Evolutionary conservation across 2,113 vertebrate genomes (phyloP).

Genomic region (human (Homo sapiens)): DNA sequence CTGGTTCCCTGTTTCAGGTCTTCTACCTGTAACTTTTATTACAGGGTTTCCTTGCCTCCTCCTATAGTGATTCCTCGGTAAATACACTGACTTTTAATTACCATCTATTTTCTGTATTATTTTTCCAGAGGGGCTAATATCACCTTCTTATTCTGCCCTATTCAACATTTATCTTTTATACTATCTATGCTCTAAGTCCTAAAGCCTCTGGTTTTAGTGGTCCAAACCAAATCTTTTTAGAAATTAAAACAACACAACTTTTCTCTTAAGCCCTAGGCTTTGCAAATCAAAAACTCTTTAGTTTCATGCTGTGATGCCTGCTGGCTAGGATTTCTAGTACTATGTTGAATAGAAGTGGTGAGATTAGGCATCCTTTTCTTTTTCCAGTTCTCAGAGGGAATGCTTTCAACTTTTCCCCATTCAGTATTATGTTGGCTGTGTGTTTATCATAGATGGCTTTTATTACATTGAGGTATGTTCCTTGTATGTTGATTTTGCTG

Average conservation of each 20-base stretch:
- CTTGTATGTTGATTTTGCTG: no score
- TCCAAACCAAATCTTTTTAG: background rate
- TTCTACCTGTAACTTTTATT: background rate
- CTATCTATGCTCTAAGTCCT: background rate
- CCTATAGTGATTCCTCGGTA: background rate
- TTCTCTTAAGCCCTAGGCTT: background rate
- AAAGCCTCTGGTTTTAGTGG: background rate
- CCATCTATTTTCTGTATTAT: background rate
- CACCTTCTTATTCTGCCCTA: background rate
- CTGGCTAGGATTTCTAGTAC: background rate
- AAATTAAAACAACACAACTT: constrained; percentile 42
- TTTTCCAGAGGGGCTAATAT: background rate
- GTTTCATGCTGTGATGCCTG: background rate
- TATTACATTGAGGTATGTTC: no score
- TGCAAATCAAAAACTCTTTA: constrained; percentile 22
- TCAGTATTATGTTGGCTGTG: no score
- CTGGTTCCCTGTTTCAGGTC: background rate
- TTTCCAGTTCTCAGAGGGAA: no score
- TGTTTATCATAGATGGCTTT: no score
- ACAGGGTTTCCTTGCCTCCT: background rate
- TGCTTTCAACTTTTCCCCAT: no score
- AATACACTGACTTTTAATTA: background rate
- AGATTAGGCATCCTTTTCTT: no score
- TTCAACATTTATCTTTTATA: background rate
- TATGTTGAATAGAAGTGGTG: no score